Conservation (phyloP, 2,113 vertebrate genomes). For the Rhipidura dahli region DNA sequence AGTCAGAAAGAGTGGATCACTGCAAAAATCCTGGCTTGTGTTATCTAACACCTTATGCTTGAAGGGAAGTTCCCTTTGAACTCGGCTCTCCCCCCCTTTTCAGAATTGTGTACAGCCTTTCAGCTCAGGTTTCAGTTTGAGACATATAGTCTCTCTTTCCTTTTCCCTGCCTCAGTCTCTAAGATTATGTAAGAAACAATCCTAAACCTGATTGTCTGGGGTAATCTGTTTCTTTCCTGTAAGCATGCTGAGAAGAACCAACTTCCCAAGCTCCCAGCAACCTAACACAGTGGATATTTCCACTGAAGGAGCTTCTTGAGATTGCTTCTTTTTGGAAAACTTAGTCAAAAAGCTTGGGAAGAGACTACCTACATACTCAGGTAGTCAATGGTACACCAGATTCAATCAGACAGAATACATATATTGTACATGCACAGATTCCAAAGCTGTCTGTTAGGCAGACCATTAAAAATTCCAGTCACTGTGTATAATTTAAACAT, state of each 20-base stretch:
- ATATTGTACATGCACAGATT: background rate
- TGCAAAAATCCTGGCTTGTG: background rate
- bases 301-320: background rate
- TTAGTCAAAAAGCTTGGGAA: background rate
- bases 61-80: background rate
- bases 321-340: background rate
- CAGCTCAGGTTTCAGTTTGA: background rate
- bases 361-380: background rate
- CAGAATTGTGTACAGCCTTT: background rate
- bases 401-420: background rate
- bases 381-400: background rate
- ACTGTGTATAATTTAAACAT: background rate
- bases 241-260: background rate
- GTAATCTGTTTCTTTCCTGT: background rate
- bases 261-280: background rate
- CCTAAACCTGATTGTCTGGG: background rate
- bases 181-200: background rate
- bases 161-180: background rate
- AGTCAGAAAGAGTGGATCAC: background rate
- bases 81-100: background rate
- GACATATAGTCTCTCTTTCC: background rate
- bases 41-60: background rate
- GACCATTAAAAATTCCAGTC: constrained; percentile 17
- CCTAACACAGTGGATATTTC: background rate
- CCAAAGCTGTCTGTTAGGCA: background rate